A percentile compares a stretch with the other conserved stretches of the same genome.
These are phyloP conservation scores for Karalla daura DNA, from an alignment of 2,797 vertebrate species.

Conservation along the genomic window DNA sequence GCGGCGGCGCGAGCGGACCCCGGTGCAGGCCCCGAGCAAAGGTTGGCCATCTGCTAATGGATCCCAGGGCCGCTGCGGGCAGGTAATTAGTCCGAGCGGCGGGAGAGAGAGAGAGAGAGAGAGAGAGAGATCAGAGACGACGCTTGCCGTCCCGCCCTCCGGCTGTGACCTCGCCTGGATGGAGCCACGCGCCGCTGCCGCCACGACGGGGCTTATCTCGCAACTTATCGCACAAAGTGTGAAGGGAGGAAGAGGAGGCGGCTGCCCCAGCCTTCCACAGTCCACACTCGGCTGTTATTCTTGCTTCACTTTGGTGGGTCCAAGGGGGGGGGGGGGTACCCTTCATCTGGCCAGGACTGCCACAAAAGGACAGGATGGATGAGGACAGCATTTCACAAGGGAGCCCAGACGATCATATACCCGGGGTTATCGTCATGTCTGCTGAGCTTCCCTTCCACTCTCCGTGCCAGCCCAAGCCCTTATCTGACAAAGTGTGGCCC, in stretches of 20 bases:
- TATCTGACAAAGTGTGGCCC: conserved; percentile 65
- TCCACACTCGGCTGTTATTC: too few relatives aligned
- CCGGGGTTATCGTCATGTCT: conserved; percentile 38
- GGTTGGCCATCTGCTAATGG: conserved; percentile 71
- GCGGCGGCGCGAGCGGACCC: too few relatives aligned
- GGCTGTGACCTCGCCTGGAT: conserved; percentile 68
- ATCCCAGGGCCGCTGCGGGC: conserved; percentile 68
- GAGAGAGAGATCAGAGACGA: conserved; percentile 78
- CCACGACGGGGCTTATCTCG: too few relatives aligned
- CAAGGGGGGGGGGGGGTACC: too few relatives aligned
- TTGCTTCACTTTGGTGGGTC: not conserved
- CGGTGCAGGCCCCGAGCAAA: conserved; percentile 68
- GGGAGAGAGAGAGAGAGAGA: too few relatives aligned
- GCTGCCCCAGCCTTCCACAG: too few relatives aligned
- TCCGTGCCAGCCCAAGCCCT: conserved; percentile 34
- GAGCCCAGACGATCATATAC: conserved; percentile 35
- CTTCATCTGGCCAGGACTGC: not conserved
- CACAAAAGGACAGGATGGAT: conserved; percentile 12
- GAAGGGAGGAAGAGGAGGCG: too few relatives aligned
- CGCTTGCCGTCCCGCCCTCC: conserved; percentile 63
- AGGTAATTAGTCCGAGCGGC: conserved; percentile 81
- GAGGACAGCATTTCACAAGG: conserved; percentile 33
- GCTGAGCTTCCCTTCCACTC: conserved; percentile 30
- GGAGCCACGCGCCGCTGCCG: conserved; percentile 23
- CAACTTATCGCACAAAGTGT: conserved; percentile 9